Evolutionary conservation across 1,140 invertebrate species (phyloP).

Genomic region (Heliconius nattereri): DNA sequence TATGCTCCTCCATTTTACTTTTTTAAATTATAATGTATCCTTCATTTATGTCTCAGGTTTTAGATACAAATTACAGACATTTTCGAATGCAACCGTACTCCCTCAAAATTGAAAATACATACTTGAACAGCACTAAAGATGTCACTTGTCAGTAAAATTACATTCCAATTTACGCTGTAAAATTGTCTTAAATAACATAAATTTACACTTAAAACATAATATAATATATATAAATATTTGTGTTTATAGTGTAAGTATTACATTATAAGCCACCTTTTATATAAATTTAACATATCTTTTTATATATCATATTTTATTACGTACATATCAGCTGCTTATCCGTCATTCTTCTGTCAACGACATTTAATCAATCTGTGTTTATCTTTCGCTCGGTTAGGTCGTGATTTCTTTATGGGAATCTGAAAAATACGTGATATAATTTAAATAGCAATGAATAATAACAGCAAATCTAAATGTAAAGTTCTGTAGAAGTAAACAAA

Average conservation of each 20-base stretch:
- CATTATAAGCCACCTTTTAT: not conserved
- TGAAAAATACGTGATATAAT: constrained; percentile 33
- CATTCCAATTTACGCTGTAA: not conserved
- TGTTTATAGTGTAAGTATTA: not conserved
- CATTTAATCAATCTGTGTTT: constrained; percentile 43
- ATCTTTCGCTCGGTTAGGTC: constrained; percentile 36
- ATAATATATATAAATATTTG: not conserved
- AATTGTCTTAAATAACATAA: not conserved
- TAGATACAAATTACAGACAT: not conserved
- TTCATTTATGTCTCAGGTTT: not conserved
- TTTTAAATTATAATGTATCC: not conserved
- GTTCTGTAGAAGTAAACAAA: constrained; percentile 37
- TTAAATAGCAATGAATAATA: constrained; percentile 36
- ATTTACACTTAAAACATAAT: not conserved
- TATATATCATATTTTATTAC: not conserved
- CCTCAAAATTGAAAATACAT: not conserved
- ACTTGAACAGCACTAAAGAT: not conserved
- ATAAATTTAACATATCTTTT: not conserved
- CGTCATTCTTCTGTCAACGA: constrained; percentile 32
- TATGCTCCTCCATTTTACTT: not conserved
- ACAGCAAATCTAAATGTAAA: constrained; percentile 37
- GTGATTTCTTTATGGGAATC: constrained; percentile 22
- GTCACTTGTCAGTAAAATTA: not conserved
- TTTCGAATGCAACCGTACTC: not conserved
- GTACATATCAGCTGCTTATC: constrained; percentile 33